These are phyloP conservation scores for Scophthalmus maximus DNA, from an alignment of 2,113 vertebrate genomes.

Conservation along the genomic window DNA sequence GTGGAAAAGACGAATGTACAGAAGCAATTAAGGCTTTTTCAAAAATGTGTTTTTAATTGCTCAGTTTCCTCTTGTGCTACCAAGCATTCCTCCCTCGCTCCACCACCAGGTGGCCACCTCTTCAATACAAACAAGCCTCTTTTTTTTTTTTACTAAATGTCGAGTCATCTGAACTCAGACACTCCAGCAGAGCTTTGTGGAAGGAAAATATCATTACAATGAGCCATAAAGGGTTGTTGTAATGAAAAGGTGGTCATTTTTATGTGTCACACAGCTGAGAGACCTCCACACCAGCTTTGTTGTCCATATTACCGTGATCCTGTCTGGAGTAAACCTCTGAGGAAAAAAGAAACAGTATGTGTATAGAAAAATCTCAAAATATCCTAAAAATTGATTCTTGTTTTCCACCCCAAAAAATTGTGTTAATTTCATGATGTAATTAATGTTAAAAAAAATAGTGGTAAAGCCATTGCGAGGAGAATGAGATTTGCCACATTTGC, in stretches of 20 bases:
- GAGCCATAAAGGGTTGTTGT: constrained; percentile 7
- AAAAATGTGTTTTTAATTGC: background rate
- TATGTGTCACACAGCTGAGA: constrained; percentile 38
- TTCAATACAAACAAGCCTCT: constrained; percentile 63
- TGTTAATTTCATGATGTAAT: background rate
- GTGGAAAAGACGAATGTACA: constrained; percentile 11
- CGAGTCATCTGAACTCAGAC: background rate
- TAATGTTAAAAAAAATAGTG: background rate
- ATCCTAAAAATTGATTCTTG: background rate
- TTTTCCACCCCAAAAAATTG: background rate
- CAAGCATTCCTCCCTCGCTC: constrained; percentile 28
- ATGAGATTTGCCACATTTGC: background rate
- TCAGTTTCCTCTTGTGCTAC: constrained; percentile 9
- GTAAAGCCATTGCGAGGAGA: background rate
- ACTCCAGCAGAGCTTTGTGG: background rate
- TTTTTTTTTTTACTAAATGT: no score
- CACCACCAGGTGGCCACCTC: constrained; percentile 79
- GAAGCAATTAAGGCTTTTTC: background rate
- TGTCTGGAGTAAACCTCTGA: constrained; percentile 80
- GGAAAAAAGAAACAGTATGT: constrained; percentile 46
- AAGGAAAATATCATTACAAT: background rate
- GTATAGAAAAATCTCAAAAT: constrained; percentile 7
- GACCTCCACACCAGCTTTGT: constrained; percentile 34
- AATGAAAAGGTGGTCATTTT: constrained; percentile 68
- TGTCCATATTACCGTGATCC: constrained; percentile 71